phyloP scores from a whole-genome alignment of 2,113 vertebrate genomes.

The Nyctereutes procyonoides region DNA sequence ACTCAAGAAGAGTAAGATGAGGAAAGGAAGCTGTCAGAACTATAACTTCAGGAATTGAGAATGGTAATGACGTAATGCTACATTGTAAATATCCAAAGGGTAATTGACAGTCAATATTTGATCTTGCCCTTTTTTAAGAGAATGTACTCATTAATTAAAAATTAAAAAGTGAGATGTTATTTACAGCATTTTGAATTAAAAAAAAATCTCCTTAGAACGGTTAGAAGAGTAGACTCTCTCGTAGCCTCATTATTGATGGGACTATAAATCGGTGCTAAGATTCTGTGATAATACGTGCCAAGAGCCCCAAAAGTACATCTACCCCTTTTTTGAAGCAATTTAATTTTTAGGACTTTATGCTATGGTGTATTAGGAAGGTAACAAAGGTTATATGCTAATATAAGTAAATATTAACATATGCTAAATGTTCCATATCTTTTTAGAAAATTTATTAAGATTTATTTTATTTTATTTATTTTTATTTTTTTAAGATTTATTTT shows the following conservation, averaged over 20 bases:
- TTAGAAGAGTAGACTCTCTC: background rate
- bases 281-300: background rate
- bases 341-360: slow-evolving; percentile 22
- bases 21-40: background rate
- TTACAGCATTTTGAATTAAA: background rate
- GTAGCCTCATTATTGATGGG: background rate
- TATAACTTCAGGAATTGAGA: background rate
- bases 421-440: background rate
- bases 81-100: background rate
- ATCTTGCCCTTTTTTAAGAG: background rate
- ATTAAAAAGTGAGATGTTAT: background rate
- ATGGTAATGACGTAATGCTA: background rate
- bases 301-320: background rate
- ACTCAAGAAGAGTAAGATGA: background rate
- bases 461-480: background rate
- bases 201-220: background rate
- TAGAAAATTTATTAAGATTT: background rate
- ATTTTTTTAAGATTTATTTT: background rate
- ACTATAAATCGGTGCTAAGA: background rate
- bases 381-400: background rate
- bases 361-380: background rate
- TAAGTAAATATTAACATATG: background rate
- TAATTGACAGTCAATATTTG: background rate
- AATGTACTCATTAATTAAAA: background rate
- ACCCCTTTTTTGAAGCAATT: background rate